Conservation (phyloP, 1,140 invertebrate species). For the Diorhabda carinulata region DNA sequence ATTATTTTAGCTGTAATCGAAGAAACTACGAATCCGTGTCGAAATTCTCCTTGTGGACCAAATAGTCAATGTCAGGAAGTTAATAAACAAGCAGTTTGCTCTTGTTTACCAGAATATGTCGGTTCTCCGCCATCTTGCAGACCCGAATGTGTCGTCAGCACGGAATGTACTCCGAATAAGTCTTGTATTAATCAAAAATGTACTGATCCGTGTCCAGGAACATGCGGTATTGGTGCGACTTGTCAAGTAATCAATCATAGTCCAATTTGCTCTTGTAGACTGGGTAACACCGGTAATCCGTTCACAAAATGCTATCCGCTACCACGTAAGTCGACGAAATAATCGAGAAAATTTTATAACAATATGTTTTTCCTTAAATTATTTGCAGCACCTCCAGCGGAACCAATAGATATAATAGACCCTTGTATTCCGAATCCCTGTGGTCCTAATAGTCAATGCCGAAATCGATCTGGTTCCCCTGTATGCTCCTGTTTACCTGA, state of each 20-base stretch:
- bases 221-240: constrained; percentile 66
- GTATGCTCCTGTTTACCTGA: constrained; percentile 64
- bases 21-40: constrained; percentile 55
- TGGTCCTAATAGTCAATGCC: constrained; percentile 74
- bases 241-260: constrained; percentile 71
- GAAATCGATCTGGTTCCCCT: constrained; percentile 55
- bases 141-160: constrained; percentile 78
- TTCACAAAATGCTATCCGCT: constrained; percentile 57
- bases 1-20: constrained; percentile 56
- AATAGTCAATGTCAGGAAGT: constrained; percentile 59
- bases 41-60: constrained; percentile 62
- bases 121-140: constrained; percentile 67
- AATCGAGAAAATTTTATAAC: neutral
- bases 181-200: constrained; percentile 74
- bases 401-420: constrained; percentile 50
- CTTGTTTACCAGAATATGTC: constrained; percentile 60
- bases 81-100: constrained; percentile 55
- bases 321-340: constrained; percentile 48
- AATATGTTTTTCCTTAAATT: neutral
- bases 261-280: constrained; percentile 55
- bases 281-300: constrained; percentile 55
- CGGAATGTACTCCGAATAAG: constrained; percentile 69
- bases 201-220: constrained; percentile 68
- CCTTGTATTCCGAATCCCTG: constrained; percentile 76
- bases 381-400: neutral